Evolutionary conservation across 2,888 invertebrate genomes (phyloP), one percentile per base, ranked within the genome.

Genomic region (Leptothorax acervorum): DNA sequence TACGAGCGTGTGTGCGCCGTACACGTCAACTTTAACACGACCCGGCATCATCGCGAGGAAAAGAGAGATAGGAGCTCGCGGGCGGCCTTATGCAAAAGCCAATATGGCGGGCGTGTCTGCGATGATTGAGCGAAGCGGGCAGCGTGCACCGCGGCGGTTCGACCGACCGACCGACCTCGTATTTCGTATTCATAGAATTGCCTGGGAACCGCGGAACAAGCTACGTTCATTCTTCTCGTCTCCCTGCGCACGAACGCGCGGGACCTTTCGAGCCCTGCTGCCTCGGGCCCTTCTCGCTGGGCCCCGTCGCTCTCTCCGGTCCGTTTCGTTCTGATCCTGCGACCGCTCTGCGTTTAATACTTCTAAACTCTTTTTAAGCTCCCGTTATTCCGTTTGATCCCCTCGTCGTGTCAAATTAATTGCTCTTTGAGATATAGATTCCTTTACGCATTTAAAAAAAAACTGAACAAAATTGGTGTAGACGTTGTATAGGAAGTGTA

Each of bases 141-240:
- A 86, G 86, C 85, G 86, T 82, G 78, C 90, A 84, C 87, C 86
- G 81, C 76, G 74, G 85, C 87, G 86, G 85, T 82, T 82, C 87
- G 86, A 60, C 81, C 87, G 85, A 87, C 85, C 86, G 89, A 82
- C 88, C 91, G 92, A 92, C 93, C 92, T 93, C 93, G 92, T 93
- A 93, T 93, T 93, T 93, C 90, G 93, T 93, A 93, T 93, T 93
- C 93, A 93, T 93, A 93, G 93, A 93, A 93, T 92, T 91, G 92
- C 93, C 91, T 90, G 90, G 89, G 90, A 90, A 90, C 90, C 83
- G 89, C 23, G 85, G 78, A 85, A 87, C 87, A 68, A 81, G 86
- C 85, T 84, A 73, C 84, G 83, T 88, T 84, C 82, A 76, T 84
- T 68, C 87, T 82, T 45, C 84, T 82, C 68, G 63, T 63, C 63